Conservation (phyloP, 1,140 invertebrate species). For the Pristionchus pacificus region DNA sequence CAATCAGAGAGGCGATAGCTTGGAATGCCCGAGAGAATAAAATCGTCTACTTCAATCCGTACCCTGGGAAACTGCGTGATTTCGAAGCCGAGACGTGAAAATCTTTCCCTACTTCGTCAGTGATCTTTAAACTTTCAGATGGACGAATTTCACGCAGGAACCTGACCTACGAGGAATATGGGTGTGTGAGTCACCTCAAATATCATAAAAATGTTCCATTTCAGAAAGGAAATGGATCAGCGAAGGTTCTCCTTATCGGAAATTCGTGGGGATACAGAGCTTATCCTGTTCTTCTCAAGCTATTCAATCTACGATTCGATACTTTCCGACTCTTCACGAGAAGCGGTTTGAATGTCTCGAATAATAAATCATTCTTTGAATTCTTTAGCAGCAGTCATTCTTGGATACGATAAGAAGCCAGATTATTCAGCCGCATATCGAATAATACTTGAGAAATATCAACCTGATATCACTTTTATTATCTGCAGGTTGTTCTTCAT, state of each 20-base stretch:
- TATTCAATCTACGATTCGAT: neutral
- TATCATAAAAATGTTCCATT: neutral
- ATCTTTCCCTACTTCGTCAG: no score
- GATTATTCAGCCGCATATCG: neutral
- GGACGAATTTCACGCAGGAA: conserved; percentile 12
- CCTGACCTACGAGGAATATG: neutral
- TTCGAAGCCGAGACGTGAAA: no score
- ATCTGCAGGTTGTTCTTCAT: neutral
- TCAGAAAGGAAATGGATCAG: conserved; percentile 8
- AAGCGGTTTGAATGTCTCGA: neutral
- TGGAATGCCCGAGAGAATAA: no score
- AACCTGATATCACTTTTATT: neutral
- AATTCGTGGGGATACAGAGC: conserved; percentile 10
- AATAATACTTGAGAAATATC: neutral
- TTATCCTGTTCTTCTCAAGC: conserved; percentile 2
- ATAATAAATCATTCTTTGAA: neutral
- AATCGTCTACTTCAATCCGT: no score
- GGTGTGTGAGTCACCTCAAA: neutral
- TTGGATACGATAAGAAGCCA: neutral
- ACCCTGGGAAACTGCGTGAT: no score
- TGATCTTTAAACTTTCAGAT: neutral
- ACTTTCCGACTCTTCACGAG: neutral
- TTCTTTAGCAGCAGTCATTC: neutral
- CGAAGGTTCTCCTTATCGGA: conserved; percentile 12
- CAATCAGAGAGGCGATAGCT: no score